Evolutionary conservation across 2,113 vertebrate genomes (phyloP).

Genomic region (Pantherophis guttatus): DNA sequence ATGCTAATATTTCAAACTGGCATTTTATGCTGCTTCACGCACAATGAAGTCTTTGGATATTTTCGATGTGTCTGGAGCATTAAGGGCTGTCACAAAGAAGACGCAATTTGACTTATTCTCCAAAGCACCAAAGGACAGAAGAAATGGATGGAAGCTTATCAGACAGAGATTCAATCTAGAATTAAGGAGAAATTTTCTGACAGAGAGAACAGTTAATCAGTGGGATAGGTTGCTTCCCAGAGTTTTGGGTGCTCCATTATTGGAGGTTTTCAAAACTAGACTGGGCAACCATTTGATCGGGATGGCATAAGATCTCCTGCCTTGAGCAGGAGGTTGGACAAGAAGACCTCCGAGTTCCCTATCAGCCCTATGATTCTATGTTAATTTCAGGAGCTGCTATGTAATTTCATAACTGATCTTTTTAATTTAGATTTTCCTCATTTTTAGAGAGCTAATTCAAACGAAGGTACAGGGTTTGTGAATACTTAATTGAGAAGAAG

Average conservation of each 20-base stretch:
- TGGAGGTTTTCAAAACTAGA: background rate
- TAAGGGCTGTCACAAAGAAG: background rate
- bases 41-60: background rate
- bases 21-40: background rate
- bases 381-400: background rate
- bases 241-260: background rate
- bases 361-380: background rate
- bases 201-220: background rate
- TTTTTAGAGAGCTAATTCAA: background rate
- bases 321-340: background rate
- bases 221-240: background rate
- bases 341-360: too few relatives aligned
- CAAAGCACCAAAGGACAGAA: background rate
- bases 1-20: fast-evolving
- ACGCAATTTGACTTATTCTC: background rate
- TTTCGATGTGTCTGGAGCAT: background rate
- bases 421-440: background rate
- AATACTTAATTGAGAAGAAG: background rate
- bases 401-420: background rate
- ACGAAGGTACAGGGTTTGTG: background rate
- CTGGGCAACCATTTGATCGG: background rate
- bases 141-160: background rate
- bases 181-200: background rate
- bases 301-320: background rate
- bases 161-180: background rate